Evolutionary conservation across 1,140 invertebrate genomes (phyloP).

Genomic region (Lepidostoma basale): DNA sequence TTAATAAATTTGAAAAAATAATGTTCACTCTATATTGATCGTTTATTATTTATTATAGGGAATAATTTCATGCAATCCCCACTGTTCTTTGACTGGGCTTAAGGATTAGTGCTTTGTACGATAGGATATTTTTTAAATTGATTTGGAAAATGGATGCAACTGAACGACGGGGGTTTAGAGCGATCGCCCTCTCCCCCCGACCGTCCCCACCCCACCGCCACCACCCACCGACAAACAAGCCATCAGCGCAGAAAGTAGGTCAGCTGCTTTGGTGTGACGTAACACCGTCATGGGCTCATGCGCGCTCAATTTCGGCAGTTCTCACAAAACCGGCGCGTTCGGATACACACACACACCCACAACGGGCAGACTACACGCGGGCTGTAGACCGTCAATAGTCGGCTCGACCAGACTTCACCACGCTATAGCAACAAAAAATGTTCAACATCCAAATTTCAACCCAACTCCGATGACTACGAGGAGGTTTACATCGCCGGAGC

Average conservation of each 20-base stretch:
- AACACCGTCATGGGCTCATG: conserved; percentile 38
- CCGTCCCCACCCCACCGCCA: neutral
- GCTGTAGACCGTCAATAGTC: no score
- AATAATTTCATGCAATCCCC: no score
- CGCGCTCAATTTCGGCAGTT: conserved; percentile 41
- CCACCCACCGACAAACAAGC: neutral
- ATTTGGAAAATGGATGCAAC: neutral
- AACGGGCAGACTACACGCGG: neutral
- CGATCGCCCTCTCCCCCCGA: neutral
- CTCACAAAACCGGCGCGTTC: conserved; percentile 27
- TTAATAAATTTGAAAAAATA: no score
- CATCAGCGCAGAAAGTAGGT: conserved; percentile 34
- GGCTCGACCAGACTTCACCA: no score
- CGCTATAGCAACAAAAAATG: no score
- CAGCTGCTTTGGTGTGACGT: conserved; percentile 36
- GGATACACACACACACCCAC: conserved; percentile 6
- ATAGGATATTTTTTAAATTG: neutral
- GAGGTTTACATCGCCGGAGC: no score
- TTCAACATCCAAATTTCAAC: no score
- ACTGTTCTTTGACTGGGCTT: no score
- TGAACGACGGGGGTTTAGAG: neutral
- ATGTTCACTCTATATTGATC: no score
- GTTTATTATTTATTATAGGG: no score
- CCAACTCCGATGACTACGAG: no score
- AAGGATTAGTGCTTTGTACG: no score